These are phyloP conservation scores for Synergus laeviventris DNA, from an alignment of 2,888 invertebrate genomes.

Conservation along the genomic window DNA sequence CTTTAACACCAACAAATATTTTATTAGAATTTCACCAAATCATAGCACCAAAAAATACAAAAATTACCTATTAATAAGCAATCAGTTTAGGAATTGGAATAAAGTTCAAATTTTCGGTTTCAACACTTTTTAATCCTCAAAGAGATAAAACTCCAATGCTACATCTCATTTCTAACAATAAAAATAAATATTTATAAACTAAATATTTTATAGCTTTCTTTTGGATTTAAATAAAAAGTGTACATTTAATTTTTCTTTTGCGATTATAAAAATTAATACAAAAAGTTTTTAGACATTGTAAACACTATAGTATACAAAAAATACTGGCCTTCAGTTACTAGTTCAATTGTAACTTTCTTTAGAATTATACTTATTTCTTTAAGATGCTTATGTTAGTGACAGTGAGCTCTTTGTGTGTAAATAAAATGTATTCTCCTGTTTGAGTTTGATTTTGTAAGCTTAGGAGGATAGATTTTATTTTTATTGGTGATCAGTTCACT, in stretches of 20 bases:
- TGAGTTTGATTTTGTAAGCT: not conserved
- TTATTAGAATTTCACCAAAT: not conserved
- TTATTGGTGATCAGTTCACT: not conserved
- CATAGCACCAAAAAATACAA: not conserved
- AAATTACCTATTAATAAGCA: not conserved
- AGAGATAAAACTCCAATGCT: not conserved
- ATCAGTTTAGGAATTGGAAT: not conserved
- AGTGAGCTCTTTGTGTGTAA: not conserved
- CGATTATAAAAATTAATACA: not conserved
- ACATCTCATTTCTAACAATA: not conserved
- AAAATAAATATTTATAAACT: too few relatives aligned
- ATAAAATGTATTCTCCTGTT: not conserved
- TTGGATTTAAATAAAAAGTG: not conserved
- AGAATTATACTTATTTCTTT: not conserved
- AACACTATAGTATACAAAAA: not conserved
- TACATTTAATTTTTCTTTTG: not conserved
- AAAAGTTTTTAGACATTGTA: not conserved
- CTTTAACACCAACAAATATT: not conserved
- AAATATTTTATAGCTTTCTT: not conserved
- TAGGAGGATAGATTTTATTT: not conserved
- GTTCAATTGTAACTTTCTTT: not conserved
- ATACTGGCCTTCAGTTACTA: not conserved
- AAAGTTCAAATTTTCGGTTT: not conserved
- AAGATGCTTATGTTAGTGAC: not conserved
- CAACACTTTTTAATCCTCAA: not conserved